Percentiles rank a stretch among this genome's conserved stretches.
These are phyloP conservation scores for Beroe forskalii DNA, from an alignment of 37 sponge, comb jelly and placozoan species.

Conservation along the genomic window DNA sequence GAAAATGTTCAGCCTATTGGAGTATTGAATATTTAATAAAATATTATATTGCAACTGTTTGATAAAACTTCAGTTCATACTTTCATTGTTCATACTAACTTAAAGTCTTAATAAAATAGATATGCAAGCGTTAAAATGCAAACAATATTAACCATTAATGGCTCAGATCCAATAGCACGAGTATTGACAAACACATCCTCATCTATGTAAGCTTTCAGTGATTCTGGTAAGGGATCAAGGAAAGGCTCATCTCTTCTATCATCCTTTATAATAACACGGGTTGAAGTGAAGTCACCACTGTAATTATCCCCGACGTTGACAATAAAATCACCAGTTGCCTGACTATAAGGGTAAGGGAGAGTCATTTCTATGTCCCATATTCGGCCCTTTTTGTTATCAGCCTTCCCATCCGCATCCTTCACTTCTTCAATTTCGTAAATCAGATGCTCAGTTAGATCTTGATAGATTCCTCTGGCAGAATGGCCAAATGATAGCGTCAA, in stretches of 20 bases:
- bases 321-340: neutral
- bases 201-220: neutral
- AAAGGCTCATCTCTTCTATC: neutral
- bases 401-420: neutral
- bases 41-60: no score
- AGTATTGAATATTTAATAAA: no score
- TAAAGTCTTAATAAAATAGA: no score
- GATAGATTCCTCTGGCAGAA: neutral
- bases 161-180: neutral
- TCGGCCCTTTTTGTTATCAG: neutral
- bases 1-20: no score
- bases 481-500: neutral
- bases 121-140: no score
- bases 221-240: slow-evolving; percentile 10
- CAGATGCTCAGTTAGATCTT: neutral
- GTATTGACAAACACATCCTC: neutral
- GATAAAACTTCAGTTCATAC: no score
- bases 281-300: neutral
- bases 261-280: neutral
- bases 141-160: neutral
- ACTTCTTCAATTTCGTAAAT: neutral
- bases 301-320: neutral
- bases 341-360: slow-evolving; percentile 1
- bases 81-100: no score
- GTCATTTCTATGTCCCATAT: neutral